A percentile compares a stretch with the other conserved stretches of the same genome.
Conservation (phyloP, 2,797 vertebrate genomes). For the Platalea minor region DNA sequence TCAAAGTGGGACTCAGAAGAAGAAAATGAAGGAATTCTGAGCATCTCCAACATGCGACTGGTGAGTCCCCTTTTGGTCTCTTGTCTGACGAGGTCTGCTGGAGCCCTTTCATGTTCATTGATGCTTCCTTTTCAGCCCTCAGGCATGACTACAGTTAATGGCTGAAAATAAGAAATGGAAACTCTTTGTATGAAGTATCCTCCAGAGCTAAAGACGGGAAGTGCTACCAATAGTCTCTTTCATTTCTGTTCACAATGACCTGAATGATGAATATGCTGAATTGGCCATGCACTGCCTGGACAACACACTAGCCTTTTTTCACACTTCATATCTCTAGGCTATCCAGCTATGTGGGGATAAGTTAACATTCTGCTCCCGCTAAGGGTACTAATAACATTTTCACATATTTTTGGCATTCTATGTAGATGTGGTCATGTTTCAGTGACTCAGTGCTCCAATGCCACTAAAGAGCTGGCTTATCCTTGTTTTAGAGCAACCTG, state of each 20-base stretch:
- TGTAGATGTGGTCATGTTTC: neutral
- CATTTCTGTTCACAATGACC: neutral
- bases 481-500: neutral
- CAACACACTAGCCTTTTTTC: neutral
- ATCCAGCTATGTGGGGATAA: neutral
- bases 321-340: neutral
- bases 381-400: neutral
- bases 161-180: neutral
- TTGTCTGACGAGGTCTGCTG: neutral
- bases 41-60: neutral
- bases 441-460: neutral
- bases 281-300: neutral
- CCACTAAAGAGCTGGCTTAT: neutral
- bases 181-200: neutral
- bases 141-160: neutral
- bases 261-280: neutral
- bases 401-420: neutral
- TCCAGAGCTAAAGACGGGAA: neutral
- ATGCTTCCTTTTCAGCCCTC: neutral
- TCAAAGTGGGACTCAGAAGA: neutral
- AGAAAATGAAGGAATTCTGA: slow-evolving; percentile 12
- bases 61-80: neutral
- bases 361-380: neutral
- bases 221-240: neutral
- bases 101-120: neutral